Base-by-base conservation (phyloP, 2,888 invertebrate species). In the Heliconius ethilla region DNA sequence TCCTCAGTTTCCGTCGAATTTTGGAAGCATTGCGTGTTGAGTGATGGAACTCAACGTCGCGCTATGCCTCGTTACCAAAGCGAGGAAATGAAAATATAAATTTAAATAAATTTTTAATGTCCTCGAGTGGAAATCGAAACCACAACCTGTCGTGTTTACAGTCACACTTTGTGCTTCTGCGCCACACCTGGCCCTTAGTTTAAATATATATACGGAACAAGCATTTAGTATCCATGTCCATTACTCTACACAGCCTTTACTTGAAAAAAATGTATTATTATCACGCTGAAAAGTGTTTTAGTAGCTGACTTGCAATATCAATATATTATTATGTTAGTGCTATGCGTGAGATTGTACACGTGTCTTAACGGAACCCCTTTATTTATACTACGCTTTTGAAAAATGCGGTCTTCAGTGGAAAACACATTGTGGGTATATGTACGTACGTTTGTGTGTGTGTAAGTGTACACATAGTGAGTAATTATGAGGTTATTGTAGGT, bases 261-360 rank as follows among this genome's bases (percentile, higher is more conserved):
- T 33, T n/a, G 25, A n/a, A 18, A 66, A 51, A 10, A n/a, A 51
- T 51, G 51, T 51, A 9, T 51, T 75, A 75, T 75, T 75, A 33
- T 27, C 55, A 51, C 27, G 51, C 15, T 75, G 66, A 75, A 75
- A 66, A 55, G 51, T 75, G 51, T 66, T 66, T 66, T 33, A 51
- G 27, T 22, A 9, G 63, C 66, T 65, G 75, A 75, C 75, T 75
- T 75, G 75, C 66, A 51, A 66, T 75, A 75, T 75, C 45, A 75
- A 67, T 67, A 75, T 63, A 63, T 74, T 62, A 74, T 74, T 27
- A 65, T 75, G 75, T 75, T 75, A 75, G 51, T 75, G 29, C 29
- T 13, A 15, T 29, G 74, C 63, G 75, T 75, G 75, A 75, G 75
- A 75, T 33, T 55, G 33, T 33, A 37, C 75, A 75, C 66, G 25